Percentiles rank a stretch among this genome's conserved stretches.
These are phyloP conservation scores for Thymelicus acteon DNA, from an alignment of 2,888 invertebrate genomes.

Conservation along the genomic window DNA sequence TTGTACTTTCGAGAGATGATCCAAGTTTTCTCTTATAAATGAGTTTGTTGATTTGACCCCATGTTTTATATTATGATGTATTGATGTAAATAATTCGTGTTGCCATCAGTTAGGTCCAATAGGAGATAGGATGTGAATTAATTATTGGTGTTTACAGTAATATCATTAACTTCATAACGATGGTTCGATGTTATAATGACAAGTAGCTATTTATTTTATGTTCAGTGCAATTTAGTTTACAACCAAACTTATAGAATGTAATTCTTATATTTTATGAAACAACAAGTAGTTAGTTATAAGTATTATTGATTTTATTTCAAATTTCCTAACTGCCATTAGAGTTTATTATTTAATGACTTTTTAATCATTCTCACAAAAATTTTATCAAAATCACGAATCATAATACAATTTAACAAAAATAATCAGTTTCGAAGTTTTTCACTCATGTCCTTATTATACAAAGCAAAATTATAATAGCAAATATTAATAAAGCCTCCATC, in stretches of 20 bases:
- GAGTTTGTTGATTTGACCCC: no score
- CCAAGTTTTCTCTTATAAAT: no score
- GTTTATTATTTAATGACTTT: no score
- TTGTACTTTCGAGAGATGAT: no score
- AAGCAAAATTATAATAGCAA: no score
- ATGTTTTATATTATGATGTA: neutral
- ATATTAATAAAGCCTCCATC: no score
- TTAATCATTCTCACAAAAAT: no score
- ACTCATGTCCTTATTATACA: no score
- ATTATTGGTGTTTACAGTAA: slow-evolving; percentile 1
- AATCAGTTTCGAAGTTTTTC: no score
- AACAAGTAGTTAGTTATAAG: neutral
- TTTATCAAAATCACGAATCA: no score
- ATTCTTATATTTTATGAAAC: neutral
- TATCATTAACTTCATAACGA: neutral
- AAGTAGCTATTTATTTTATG: neutral
- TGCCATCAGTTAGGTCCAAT: slow-evolving; percentile 4
- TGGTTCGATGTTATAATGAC: neutral
- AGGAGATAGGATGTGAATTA: neutral
- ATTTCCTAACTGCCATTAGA: neutral
- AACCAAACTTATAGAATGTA: neutral
- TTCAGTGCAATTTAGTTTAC: slow-evolving; percentile 5
- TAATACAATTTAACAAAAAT: no score
- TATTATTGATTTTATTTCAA: neutral
- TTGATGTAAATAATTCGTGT: slow-evolving; percentile 4